Base-by-base conservation (phyloP, 2,113 vertebrate genomes). In the Eulacestoma nigropectus region DNA sequence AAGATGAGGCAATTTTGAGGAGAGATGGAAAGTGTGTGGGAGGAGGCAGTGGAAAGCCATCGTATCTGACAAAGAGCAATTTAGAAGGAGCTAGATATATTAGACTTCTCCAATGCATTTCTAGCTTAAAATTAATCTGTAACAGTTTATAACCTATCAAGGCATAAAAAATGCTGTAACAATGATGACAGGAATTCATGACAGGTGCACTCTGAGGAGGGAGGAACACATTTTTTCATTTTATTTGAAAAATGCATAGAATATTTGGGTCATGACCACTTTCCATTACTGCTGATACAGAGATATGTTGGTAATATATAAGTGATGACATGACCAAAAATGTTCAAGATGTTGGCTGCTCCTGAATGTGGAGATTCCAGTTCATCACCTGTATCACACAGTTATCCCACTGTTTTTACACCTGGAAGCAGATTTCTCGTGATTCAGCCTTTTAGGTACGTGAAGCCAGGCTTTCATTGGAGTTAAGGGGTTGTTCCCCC, bases 1-100 rank as follows among this genome's bases (percentile, higher is more conserved):
- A 96, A 96, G 89, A 95, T 96, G 85, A 97, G 85, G 91, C 95
- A 96, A 93, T 97, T 97, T 97, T 95, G 91, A 76, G 64, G 72
- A 85, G 87, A 96, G 83, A 96, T 93, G 87, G 95, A 87, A 97
- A 91, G 89, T 78, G 79, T 91, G 93, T 96, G 89, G 97, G 95
- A 94, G 85, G 94, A 96, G 91, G 87, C 95, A 84, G 72, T 35
- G 42, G 93, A 95, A 96, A 97, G 75, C 81, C 91, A 81, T 91
- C 55, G 18, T 64, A 76, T 91, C 87, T 96, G 95, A 97, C 95
- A 97, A 97, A 95, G 96, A 96, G 77, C 91, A 93, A 95, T 96
- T 97, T 93, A 88, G 86, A 93, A 87, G 75, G 79, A 95, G 73
- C 74, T 75, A 46, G 87, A 84, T 81, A 44, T 87, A 83, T 96